Evolutionary conservation across 2,888 invertebrate genomes (phyloP), one percentile per base, ranked within the genome.

Genomic region (Hyalella azteca): DNA sequence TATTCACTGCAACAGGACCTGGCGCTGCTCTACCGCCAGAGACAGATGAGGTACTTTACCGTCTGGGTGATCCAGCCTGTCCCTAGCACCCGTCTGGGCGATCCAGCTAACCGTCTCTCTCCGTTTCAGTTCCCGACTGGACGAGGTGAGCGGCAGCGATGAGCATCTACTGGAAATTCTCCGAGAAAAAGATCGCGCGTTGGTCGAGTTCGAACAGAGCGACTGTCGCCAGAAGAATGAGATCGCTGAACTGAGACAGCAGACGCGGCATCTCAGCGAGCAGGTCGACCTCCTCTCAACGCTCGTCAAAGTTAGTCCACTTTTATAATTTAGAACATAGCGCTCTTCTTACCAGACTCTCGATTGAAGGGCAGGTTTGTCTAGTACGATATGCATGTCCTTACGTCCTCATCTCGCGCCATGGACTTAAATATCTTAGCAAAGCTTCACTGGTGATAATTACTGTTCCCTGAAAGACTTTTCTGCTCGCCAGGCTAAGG

Each of bases 401-500:
- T n/a, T n/a, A n/a, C n/a, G n/a, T n/a, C n/a, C n/a, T n/a, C n/a
- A n/a, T n/a, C n/a, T n/a, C n/a, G n/a, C n/a, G n/a, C n/a, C n/a
- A n/a, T n/a, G n/a, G n/a, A n/a, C n/a, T n/a, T n/a, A n/a, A n/a
- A n/a, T n/a, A n/a, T n/a, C n/a, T n/a, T n/a, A n/a, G n/a, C n/a
- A n/a, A n/a, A n/a, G n/a, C n/a, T n/a, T n/a, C n/a, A n/a, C n/a
- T n/a, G n/a, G n/a, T n/a, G n/a, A n/a, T n/a, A n/a, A n/a, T n/a
- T n/a, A n/a, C n/a, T n/a, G n/a, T n/a, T n/a, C n/a, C n/a, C n/a
- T n/a, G n/a, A n/a, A n/a, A n/a, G n/a, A n/a, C n/a, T 45, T 45
- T 45, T 45, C 15, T 15, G 7, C 11, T 85, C 84, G 88, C 29
- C 85, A 86, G 80, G 87, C 87, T 32, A 89, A 89, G 85, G 88